Evolutionary conservation across 2,113 vertebrate genomes (phyloP), one percentile per base, ranked within the genome.

Genomic region (Semnopithecus entellus): DNA sequence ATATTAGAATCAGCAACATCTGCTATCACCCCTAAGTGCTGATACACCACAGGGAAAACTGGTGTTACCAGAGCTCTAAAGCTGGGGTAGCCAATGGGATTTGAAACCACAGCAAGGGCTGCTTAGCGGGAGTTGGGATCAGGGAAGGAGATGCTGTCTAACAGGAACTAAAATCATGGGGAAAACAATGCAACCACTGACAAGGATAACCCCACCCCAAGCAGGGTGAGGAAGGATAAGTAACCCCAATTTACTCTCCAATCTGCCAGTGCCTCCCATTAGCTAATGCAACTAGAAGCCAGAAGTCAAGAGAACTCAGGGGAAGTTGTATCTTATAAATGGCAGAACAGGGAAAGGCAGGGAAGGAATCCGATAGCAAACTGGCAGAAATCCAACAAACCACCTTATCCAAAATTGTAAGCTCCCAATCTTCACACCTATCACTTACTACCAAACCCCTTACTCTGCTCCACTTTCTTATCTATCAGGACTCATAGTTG

Each of bases 1-100:
- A 89, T 88, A 93, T 86, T 86, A 75, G 70, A 55, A 59, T 94
- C 66, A 43, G 73, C 55, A 83, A 88, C 88, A 48, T 84, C 18
- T 68, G 43, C 57, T 95, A 25, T 84, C 32, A 57, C 32, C 45
- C 64, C 72, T 32, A 64, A 55, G n/a, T 2, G 86, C 32, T 82
- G 20, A 72, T 92, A 52, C 59, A 50, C 35, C 35, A 32, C 40
- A 82, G 92, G 90, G 20, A 50, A 27, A 30, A 78, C 25, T 40
- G 48, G 18, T 66, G 38, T 92, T 45, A 48, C 20, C 52, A 72
- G 43, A 89, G 52, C 30, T 90, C 82, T 76, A 30, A 66, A 79
- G 35, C 55, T 73, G 22, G 20, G 40, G 3, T 64, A 48, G 27
- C n/a, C 76, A n/a, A 20, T 22, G 61, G 68, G 61, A 91, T 57